Percentiles rank a stretch among this genome's conserved stretches.
Conservation (phyloP, 2,797 vertebrate genomes). For the Sebastes alutus region DNA sequence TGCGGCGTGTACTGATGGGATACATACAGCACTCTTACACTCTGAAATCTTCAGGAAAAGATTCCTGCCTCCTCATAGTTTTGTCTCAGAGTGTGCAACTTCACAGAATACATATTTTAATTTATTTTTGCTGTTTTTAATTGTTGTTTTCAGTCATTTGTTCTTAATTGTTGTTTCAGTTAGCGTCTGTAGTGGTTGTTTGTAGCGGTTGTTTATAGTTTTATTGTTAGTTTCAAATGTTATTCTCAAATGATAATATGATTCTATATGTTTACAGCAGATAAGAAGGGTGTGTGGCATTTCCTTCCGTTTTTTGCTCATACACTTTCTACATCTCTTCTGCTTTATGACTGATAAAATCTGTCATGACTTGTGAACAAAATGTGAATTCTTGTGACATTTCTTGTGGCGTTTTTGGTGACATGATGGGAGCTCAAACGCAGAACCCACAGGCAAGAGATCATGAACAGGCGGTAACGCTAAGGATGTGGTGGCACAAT, state of each 20-base stretch:
- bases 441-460: background rate
- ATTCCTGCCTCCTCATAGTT: too few relatives aligned
- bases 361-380: background rate
- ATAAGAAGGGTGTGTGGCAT: background rate
- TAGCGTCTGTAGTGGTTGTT: fast-evolving
- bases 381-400: background rate
- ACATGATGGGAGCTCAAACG: too few relatives aligned
- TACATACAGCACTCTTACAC: too few relatives aligned
- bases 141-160: fast-evolving
- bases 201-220: too few relatives aligned
- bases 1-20: too few relatives aligned
- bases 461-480: background rate
- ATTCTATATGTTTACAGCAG: background rate
- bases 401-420: background rate
- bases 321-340: background rate
- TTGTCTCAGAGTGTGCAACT: too few relatives aligned
- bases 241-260: background rate
- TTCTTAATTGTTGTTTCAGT: too few relatives aligned
- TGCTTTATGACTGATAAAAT: background rate
- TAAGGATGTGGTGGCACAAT: background rate
- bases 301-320: background rate
- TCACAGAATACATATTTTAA: too few relatives aligned
- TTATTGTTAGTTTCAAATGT: too few relatives aligned
- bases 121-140: too few relatives aligned
- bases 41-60: too few relatives aligned